Percentiles rank a stretch among this genome's conserved stretches.
These are phyloP conservation scores for Ectropis grisescens DNA, from an alignment of 1,140 invertebrate genomes.

Conservation along the genomic window DNA sequence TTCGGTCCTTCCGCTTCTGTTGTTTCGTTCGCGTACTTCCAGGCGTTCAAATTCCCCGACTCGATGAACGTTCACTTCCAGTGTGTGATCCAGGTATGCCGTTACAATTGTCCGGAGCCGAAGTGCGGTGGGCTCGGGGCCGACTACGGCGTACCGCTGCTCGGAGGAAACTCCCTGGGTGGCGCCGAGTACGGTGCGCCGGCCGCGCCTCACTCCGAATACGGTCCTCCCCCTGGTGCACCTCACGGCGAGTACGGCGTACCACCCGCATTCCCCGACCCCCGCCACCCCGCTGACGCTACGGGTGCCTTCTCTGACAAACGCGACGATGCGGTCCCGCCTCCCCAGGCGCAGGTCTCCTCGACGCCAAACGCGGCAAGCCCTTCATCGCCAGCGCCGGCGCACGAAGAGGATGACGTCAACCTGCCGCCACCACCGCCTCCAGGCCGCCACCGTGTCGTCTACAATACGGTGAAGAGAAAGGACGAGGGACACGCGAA, in stretches of 20 bases:
- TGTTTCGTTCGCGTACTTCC: conserved; percentile 95
- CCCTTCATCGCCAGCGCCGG: conserved; percentile 76
- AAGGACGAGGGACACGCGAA: conserved; percentile 85
- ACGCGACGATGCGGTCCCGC: conserved; percentile 82
- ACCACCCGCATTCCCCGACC: conserved; percentile 84
- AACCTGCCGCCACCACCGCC: conserved; percentile 84
- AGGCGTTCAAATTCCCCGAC: conserved; percentile 97
- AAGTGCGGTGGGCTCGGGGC: conserved; percentile 82
- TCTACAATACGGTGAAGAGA: conserved; percentile 87
- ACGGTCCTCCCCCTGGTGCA: conserved; percentile 73
- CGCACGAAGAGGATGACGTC: conserved; percentile 67
- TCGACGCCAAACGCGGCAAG: conserved; percentile 77
- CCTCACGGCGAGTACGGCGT: conserved; percentile 78
- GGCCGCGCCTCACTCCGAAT: conserved; percentile 75
- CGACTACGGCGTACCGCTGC: conserved; percentile 78
- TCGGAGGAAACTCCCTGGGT: conserved; percentile 71
- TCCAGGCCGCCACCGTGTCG: conserved; percentile 79
- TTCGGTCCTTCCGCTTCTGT: conserved; percentile 94
- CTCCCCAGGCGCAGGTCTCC: conserved; percentile 80
- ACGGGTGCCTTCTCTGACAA: conserved; percentile 86
- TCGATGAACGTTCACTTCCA: conserved; percentile 98
- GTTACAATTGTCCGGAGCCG: conserved; percentile 93
- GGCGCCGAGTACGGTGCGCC: conserved; percentile 79
- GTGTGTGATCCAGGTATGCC: conserved; percentile 94
- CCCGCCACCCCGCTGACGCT: conserved; percentile 84